Percentiles rank a stretch among this genome's conserved stretches.
Conservation (phyloP, 1,140 invertebrate genomes). For the Charaxes varanes region DNA sequence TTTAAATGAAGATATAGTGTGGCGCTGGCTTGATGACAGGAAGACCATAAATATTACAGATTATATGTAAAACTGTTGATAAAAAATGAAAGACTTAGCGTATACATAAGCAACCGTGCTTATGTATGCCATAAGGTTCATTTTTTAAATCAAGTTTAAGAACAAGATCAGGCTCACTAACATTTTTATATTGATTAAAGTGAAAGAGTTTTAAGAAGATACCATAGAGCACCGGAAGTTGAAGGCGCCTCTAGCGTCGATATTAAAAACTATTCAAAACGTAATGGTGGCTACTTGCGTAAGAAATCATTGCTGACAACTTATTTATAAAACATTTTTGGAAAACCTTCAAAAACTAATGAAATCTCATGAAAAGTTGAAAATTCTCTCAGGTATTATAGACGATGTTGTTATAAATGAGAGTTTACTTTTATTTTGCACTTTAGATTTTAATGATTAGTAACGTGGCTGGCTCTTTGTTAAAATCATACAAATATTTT, state of each 20-base stretch:
- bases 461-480: constrained; percentile 27
- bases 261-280: constrained; percentile 19
- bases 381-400: constrained; percentile 37
- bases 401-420: constrained; percentile 7
- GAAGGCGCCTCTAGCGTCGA: constrained; percentile 16
- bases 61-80: too few relatives aligned
- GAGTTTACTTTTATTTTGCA: constrained; percentile 1
- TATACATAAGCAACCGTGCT: too few relatives aligned
- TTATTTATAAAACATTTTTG: constrained; percentile 42
- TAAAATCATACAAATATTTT: constrained; percentile 7
- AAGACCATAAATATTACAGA: too few relatives aligned
- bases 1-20: too few relatives aligned
- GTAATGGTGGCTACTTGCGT: constrained; percentile 66
- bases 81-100: too few relatives aligned
- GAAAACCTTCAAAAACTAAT: constrained; percentile 64
- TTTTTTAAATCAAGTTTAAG: too few relatives aligned
- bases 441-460: constrained; percentile 27
- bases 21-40: too few relatives aligned
- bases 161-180: too few relatives aligned
- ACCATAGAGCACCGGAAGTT: constrained; percentile 7
- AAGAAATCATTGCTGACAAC: constrained; percentile 65
- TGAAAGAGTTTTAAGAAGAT: too few relatives aligned
- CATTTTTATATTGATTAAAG: too few relatives aligned
- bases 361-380: constrained; percentile 23
- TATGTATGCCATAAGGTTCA: too few relatives aligned